phyloP scores from a whole-genome alignment of 2,888 invertebrate species.

The Seladonia tumulorum region DNA sequence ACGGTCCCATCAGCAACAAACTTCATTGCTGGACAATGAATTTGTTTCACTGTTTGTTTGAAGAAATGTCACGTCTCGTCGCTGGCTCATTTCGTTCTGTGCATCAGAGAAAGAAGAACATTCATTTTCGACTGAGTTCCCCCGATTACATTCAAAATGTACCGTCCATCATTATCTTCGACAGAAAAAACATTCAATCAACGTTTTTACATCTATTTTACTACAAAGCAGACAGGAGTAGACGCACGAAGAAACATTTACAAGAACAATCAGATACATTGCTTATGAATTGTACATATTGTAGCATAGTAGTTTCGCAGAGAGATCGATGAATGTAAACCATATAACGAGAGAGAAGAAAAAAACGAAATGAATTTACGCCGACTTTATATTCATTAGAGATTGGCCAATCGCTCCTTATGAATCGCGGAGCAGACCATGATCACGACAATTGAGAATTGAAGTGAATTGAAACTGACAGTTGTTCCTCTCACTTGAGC shows the following conservation, averaged over 20 bases:
- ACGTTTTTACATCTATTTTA: conserved; percentile 51
- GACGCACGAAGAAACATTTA: conserved; percentile 54
- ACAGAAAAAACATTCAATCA: conserved; percentile 43
- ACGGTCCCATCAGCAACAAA: conserved; percentile 33
- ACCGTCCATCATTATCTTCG: conserved; percentile 54
- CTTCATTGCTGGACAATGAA: conserved; percentile 75
- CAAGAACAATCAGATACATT: conserved; percentile 72
- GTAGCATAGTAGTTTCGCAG: conserved; percentile 75
- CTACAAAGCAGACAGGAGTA: conserved; percentile 39
- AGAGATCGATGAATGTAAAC: conserved; percentile 68
- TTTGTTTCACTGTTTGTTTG: conserved; percentile 53
- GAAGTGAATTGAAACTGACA: conserved; percentile 64
- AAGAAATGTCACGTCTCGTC: conserved; percentile 15
- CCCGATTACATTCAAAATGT: conserved; percentile 54
- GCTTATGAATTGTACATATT: conserved; percentile 78
- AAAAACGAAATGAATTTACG: conserved; percentile 23
- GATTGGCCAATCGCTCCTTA: conserved; percentile 67
- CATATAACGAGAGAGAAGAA: conserved; percentile 30
- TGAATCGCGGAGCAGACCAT: conserved; percentile 54
- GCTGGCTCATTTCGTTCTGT: conserved; percentile 22
- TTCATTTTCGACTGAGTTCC: conserved; percentile 28
- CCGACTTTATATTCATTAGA: conserved; percentile 55
- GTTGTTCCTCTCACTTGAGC: conserved; percentile 71
- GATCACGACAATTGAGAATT: conserved; percentile 55
- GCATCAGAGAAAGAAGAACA: conserved; percentile 9